Base-by-base conservation (phyloP, 2,113 vertebrate genomes). In the Mormyrus iriodes region DNA sequence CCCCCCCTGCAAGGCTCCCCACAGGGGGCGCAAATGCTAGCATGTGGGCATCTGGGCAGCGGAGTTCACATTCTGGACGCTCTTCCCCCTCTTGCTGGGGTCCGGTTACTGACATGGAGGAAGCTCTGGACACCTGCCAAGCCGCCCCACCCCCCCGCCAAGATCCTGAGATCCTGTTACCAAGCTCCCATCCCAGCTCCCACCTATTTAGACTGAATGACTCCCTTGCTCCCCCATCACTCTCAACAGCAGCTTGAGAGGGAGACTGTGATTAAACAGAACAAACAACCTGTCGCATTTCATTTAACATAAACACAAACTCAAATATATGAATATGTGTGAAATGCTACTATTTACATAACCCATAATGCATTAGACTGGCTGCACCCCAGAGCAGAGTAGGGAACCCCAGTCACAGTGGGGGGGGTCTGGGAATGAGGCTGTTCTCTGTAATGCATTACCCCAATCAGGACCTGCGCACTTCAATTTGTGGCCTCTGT, bases 41-140 rank as follows among this genome's bases (percentile, higher is more conserved):
- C 84, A 52, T 46, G 24, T 51, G 46, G n/a, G 44, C 46, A 85
- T 51, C 46, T 85, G 84, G 84, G 39, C 84, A 27, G 44, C 46
- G n/a, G n/a, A 52, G 84, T 86, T 86, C 84, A 86, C 49, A 86
- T 86, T 51, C 49, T 86, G 84, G 27, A 21, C 46, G 24, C 46
- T 27, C 83, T 52, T 19, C 82, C 82, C 82, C 84, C 24, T 15
- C 46, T 86, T 19, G 4, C 24, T 27, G 48, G 84, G 27, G n/a
- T 86, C n/a, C 4, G n/a, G 49, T 86, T 86, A 86, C 84, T 51
- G 46, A 51, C 49, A 86, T 86, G 84, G 12, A 86, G 49, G 84
- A 85, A 31, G 46, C 31, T 85, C 48, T 85, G 84, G 48, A 49
- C 21, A 51, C 84, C 48, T 85, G 84, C 84, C 84, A 21, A 49